Evolutionary conservation across 2,888 invertebrate species (phyloP).

Genomic region (Caenorhabditis afra): DNA sequence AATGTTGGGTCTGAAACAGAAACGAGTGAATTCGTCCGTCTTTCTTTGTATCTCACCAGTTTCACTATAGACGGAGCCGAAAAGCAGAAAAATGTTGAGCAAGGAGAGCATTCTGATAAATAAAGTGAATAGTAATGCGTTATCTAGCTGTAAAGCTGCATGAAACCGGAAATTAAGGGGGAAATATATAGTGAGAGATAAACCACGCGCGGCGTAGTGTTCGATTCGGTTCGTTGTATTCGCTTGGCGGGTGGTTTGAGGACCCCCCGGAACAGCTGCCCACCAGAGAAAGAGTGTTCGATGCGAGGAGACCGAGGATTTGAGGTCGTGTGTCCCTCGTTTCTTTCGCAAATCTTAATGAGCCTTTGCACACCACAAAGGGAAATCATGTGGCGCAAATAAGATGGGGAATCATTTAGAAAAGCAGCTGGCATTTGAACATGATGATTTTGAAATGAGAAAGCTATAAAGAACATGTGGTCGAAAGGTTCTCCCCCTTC

Average conservation of each 20-base stretch:
- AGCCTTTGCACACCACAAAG: too few relatives aligned
- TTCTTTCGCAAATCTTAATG: too few relatives aligned
- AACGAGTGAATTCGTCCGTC: neutral
- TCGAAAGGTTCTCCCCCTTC: too few relatives aligned
- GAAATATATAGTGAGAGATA: neutral
- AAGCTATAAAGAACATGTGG: too few relatives aligned
- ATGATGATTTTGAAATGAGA: too few relatives aligned
- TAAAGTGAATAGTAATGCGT: neutral
- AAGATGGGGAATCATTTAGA: too few relatives aligned
- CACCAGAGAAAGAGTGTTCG: neutral
- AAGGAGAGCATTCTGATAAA: too few relatives aligned
- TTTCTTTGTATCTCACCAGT: constrained; percentile 8
- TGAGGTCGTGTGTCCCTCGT: neutral
- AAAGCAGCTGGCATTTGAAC: too few relatives aligned
- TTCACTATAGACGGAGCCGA: neutral
- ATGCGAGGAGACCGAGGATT: neutral
- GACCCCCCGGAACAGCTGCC: constrained; percentile 4
- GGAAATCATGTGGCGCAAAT: too few relatives aligned
- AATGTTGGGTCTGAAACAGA: constrained; percentile 27
- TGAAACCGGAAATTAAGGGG: constrained; percentile 1
- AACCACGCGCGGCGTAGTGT: neutral
- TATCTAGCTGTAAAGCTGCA: neutral
- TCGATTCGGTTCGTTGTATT: neutral
- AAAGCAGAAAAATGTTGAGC: neutral
- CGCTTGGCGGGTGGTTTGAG: neutral